Percentiles rank a stretch among this genome's conserved stretches.
These are phyloP conservation scores for Heterotis niloticus DNA, from an alignment of 2,113 vertebrate genomes.

Conservation along the genomic window DNA sequence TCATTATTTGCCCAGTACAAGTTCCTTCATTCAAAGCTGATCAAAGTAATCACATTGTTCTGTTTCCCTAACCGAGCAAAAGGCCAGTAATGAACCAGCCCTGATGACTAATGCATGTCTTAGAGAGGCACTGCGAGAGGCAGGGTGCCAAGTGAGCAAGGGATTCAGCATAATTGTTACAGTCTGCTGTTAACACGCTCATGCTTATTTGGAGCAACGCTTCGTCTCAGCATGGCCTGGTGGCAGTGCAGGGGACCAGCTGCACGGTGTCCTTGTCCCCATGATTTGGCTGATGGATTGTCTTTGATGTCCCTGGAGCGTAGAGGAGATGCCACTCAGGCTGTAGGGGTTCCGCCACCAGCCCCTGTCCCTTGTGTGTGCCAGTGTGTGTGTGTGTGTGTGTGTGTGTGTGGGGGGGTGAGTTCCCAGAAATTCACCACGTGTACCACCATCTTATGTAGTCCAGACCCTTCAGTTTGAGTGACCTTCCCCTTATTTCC, in stretches of 20 bases:
- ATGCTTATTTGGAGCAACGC: neutral
- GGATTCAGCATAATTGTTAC: neutral
- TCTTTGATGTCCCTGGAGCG: neutral
- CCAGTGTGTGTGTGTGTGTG: too few species aligned
- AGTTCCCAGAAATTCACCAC: neutral
- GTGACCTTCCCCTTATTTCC: neutral
- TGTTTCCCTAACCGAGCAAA: neutral
- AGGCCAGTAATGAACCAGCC: neutral
- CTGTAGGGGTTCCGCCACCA: neutral
- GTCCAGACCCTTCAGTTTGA: neutral
- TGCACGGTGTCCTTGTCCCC: neutral
- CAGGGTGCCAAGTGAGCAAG: neutral
- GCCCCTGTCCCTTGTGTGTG: too few species aligned
- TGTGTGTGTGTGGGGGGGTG: too few species aligned
- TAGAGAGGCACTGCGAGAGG: neutral
- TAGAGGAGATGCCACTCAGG: neutral
- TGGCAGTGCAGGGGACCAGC: neutral
- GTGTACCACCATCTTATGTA: too few species aligned
- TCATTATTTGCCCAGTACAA: neutral
- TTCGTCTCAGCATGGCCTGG: neutral
- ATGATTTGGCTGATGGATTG: neutral
- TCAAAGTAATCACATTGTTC: constrained; percentile 1
- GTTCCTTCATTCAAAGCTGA: neutral
- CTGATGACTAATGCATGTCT: neutral
- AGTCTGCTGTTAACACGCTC: neutral